Percentiles rank a stretch among this genome's conserved stretches.
Evolutionary conservation across 1,140 invertebrate species (phyloP).

Genomic region (Himalopsyche phryganea): DNA sequence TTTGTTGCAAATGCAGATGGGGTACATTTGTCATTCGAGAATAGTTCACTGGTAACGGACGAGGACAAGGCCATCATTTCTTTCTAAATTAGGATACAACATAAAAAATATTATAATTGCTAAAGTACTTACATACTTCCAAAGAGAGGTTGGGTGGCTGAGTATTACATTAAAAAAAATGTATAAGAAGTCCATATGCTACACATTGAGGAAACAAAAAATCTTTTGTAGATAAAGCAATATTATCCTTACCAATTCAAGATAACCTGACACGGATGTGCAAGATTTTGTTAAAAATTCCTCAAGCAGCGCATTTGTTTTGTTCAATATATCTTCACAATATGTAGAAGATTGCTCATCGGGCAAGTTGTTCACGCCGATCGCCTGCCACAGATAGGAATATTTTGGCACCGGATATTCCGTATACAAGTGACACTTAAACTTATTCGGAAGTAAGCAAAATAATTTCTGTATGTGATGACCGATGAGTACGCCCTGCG

Average conservation of each 20-base stretch:
- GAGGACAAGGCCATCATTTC: neutral
- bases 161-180: neutral
- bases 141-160: too few relatives aligned
- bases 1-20: neutral
- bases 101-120: neutral
- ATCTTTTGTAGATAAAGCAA: too few relatives aligned
- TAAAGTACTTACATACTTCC: too few relatives aligned
- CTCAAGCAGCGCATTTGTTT: neutral
- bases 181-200: too few relatives aligned
- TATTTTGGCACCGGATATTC: slow-evolving; percentile 7
- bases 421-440: slow-evolving; percentile 1
- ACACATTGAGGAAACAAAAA: too few relatives aligned
- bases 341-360: neutral
- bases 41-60: neutral
- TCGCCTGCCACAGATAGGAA: neutral
- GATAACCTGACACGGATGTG: neutral
- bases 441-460: slow-evolving; percentile 3
- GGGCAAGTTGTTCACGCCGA: neutral
- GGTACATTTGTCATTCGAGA: neutral
- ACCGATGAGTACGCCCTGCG: slow-evolving; percentile 5
- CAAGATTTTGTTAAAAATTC: neutral
- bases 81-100: neutral
- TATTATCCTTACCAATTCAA: slow-evolving; percentile 2
- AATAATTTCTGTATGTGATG: slow-evolving; percentile 10
- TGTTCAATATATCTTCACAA: neutral